Evolutionary conservation across 2,888 invertebrate genomes (phyloP), one percentile per base, ranked within the genome.

Genomic region (Sarcophaga caerulescens): DNA sequence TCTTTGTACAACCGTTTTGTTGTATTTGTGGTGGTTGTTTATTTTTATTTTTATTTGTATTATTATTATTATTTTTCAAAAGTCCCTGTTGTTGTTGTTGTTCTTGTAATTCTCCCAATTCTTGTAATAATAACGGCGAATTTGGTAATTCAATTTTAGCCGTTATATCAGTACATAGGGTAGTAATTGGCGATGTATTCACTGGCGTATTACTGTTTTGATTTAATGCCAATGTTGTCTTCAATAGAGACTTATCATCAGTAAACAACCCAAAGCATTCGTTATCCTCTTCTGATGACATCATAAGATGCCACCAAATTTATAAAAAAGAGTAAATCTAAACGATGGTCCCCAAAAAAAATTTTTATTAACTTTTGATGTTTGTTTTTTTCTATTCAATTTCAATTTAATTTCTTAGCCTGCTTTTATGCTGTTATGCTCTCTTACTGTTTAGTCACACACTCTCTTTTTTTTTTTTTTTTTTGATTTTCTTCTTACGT

Each of bases 281-380:
- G 95, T 96, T 96, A 96, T 97, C 97, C 97, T 97, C 97, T 96
- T 97, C 97, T 96, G 97, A 97, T 97, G 97, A 97, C 97, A 97
- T 97, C 97, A 97, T 97, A 95, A 95, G 97, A 96, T 92, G 92
- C 95, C 95, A 95, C 95, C 94, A 76, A 74, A 47, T 47, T 44
- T 66, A 11, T n/a, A 8, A 45, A 66, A 66, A 66, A 19, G 10
- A 66, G 35, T 25, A 89, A 88, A 89, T 89, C 89, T 88, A 88
- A 89, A 87, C 89, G 89, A 85, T 85, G 81, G 8, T 12, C 8
- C 23, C 44, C 45, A 47, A 44, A 44, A 47, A 5, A 17, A 45
- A n/a, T 8, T 19, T n/a, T 59, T 14, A 25, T 25, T 73, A 35
- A 25, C 14, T 73, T 69, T 75, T 5, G 11, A 5, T 44, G 17